These are phyloP conservation scores for Leptopilina clavipes DNA, from an alignment of 1,140 invertebrate genomes.

Conservation along the genomic window DNA sequence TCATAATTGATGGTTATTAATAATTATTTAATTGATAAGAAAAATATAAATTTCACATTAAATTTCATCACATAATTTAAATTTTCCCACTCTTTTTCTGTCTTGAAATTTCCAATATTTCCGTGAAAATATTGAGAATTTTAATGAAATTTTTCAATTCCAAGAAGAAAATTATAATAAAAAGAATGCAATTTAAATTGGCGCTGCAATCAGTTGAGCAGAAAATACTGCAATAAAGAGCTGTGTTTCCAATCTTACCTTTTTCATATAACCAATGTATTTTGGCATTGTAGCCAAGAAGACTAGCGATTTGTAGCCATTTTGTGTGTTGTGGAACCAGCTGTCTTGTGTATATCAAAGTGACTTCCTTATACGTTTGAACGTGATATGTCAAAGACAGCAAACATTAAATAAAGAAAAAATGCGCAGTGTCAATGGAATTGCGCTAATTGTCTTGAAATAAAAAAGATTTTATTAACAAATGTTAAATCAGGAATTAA, in stretches of 20 bases:
- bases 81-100: too few relatives aligned
- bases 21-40: too few relatives aligned
- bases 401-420: conserved; percentile 38
- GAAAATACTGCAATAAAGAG: neutral
- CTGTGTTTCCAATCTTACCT: neutral
- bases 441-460: conserved; percentile 21
- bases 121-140: too few relatives aligned
- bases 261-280: neutral
- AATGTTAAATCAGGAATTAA: conserved; percentile 19
- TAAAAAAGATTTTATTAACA: neutral
- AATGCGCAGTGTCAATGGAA: conserved; percentile 34
- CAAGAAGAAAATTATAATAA: too few relatives aligned
- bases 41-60: too few relatives aligned
- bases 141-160: too few relatives aligned
- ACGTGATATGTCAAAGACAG: conserved; percentile 65
- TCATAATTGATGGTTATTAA: too few relatives aligned
- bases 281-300: conserved; percentile 7
- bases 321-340: conserved; percentile 71
- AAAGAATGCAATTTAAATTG: neutral
- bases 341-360: conserved; percentile 61
- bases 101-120: too few relatives aligned
- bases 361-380: conserved; percentile 57
- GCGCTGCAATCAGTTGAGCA: conserved; percentile 4
- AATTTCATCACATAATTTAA: too few relatives aligned
- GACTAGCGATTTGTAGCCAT: conserved; percentile 61